Percentiles rank a stretch among this genome's conserved stretches.
phyloP scores from a whole-genome alignment of 2,113 vertebrate species.

The Cololabis saira region DNA sequence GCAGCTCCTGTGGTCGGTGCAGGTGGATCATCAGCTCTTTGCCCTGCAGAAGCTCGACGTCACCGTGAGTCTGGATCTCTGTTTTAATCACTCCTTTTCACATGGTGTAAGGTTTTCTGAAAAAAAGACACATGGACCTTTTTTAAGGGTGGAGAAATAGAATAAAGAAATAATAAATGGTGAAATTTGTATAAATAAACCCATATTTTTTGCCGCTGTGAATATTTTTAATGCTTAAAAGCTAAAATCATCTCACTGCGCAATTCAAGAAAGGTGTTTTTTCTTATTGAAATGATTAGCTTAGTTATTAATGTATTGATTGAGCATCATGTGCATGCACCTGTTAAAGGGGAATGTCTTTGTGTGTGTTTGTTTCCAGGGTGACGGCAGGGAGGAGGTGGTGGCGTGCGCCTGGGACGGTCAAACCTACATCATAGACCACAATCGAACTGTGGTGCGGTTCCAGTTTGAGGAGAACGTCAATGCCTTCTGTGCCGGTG shows the following conservation, averaged over 20 bases:
- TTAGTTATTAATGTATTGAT: no score
- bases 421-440: constrained; percentile 97
- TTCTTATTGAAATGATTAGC: no score
- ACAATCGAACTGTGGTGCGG: constrained; percentile 90
- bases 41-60: constrained; percentile 96
- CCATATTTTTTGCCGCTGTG: no score
- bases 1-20: constrained; percentile 94
- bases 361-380: constrained; percentile 76
- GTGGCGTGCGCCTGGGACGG: constrained; percentile 98
- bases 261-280: no score
- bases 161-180: no score
- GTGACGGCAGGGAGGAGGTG: constrained; percentile 94
- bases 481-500: constrained; percentile 97
- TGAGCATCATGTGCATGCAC: no score
- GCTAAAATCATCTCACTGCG: no score
- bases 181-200: no score
- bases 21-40: constrained; percentile 98
- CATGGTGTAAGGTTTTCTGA: no score
- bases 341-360: neutral
- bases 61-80: constrained; percentile 87
- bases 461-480: constrained; percentile 99
- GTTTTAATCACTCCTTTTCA: neutral
- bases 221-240: no score
- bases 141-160: no score
- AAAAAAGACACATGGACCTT: no score